Conservation (phyloP, 2,113 vertebrate species). For the Columbina picui region DNA sequence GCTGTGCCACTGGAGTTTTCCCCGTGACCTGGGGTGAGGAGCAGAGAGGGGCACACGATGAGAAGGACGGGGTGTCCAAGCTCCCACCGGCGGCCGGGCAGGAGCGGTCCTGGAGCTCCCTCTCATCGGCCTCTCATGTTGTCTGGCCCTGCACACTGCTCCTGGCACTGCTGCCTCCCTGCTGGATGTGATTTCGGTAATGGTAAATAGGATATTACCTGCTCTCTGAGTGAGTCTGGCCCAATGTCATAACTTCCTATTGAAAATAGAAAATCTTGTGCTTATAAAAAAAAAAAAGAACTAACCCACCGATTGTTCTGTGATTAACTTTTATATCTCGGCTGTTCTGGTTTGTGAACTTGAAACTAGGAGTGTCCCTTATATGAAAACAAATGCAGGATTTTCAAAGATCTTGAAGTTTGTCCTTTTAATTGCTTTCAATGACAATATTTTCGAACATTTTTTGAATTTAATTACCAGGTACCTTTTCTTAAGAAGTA, state of each 20-base stretch:
- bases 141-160: accelerated
- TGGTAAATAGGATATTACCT: not conserved
- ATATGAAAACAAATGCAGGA: not conserved
- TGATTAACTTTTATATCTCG: not conserved
- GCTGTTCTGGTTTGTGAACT: not conserved
- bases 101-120: not conserved
- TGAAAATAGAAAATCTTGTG: not conserved
- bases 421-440: not conserved
- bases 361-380: not conserved
- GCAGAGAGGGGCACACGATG: not conserved
- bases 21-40: not conserved
- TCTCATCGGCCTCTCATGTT: accelerated
- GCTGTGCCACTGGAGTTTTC: not conserved
- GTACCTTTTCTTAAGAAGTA: not conserved
- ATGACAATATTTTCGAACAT: not conserved
- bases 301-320: not conserved
- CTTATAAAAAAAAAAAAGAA: too few species aligned
- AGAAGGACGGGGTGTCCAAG: not conserved
- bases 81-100: not conserved
- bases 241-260: not conserved
- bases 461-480: not conserved
- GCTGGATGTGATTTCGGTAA: not conserved
- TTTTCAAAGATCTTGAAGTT: not conserved
- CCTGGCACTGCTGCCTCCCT: not conserved
- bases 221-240: not conserved